phyloP scores from a whole-genome alignment of 2,113 vertebrate genomes.

The Pagrus major region DNA sequence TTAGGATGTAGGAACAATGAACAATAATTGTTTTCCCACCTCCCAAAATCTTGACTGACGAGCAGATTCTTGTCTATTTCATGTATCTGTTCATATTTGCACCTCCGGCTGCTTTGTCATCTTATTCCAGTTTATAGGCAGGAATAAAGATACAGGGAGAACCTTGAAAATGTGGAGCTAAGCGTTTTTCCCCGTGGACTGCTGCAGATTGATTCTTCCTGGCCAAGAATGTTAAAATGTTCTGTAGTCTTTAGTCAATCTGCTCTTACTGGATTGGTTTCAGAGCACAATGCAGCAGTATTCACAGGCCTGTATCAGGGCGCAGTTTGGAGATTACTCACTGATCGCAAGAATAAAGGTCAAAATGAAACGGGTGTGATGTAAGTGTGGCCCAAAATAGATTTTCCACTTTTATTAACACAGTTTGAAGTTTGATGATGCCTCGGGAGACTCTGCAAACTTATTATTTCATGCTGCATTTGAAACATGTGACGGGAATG shows the following conservation, averaged over 20 bases:
- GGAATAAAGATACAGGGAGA: constrained; percentile 56
- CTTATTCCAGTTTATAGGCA: constrained; percentile 56
- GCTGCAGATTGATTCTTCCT: constrained; percentile 74
- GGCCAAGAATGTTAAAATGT: constrained; percentile 77
- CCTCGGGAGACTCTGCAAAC: constrained; percentile 61
- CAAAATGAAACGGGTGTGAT: constrained; percentile 66
- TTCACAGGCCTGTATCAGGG: constrained; percentile 54
- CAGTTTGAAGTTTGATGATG: constrained; percentile 66
- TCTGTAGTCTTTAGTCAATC: constrained; percentile 70
- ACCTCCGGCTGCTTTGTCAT: constrained; percentile 42
- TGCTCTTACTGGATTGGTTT: constrained; percentile 65
- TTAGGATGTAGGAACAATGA: constrained; percentile 27
- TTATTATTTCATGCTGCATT: constrained; percentile 77
- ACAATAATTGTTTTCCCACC: constrained; percentile 11
- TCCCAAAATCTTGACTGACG: constrained; percentile 30
- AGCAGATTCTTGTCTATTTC: constrained; percentile 53
- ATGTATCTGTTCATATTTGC: constrained; percentile 18
- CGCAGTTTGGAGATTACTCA: constrained; percentile 66
- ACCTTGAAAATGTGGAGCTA: constrained; percentile 69
- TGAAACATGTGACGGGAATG: constrained; percentile 71
- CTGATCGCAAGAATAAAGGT: constrained; percentile 74
- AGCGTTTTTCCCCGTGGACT: constrained; percentile 67
- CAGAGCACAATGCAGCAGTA: constrained; percentile 69
- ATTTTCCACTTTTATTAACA: constrained; percentile 69
- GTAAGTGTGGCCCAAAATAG: constrained; percentile 68